A percentile compares a stretch with the other conserved stretches of the same genome.
These are phyloP conservation scores for Nomada ruficornis DNA, from an alignment of 2,888 invertebrate genomes.

Conservation along the genomic window DNA sequence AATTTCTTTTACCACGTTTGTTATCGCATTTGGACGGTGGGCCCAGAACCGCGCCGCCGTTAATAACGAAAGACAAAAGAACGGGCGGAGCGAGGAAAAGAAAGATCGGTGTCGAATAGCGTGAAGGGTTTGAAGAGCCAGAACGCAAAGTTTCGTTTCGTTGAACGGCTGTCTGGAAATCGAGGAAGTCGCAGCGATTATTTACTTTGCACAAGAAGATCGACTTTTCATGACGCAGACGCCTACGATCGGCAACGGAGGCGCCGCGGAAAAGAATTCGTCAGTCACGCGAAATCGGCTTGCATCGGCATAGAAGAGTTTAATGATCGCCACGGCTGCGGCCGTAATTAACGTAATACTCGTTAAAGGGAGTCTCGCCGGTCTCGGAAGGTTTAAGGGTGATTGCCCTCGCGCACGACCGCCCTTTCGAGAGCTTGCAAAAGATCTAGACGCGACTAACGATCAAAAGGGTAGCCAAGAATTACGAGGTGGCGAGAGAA, in stretches of 20 bases:
- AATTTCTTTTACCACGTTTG: too few species aligned
- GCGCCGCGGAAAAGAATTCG: constrained; percentile 23
- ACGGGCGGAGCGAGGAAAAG: too few species aligned
- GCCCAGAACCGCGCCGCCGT: too few species aligned
- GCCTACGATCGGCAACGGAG: constrained; percentile 3
- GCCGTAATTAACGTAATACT: constrained; percentile 70
- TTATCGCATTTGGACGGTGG: too few species aligned
- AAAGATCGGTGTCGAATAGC: too few species aligned
- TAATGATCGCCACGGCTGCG: constrained; percentile 68
- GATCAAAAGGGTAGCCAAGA: constrained; percentile 44
- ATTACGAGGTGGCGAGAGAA: constrained; percentile 27
- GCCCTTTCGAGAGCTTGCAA: constrained; percentile 36
- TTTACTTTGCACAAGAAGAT: too few species aligned
- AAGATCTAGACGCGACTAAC: constrained; percentile 55
- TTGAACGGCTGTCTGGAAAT: too few species aligned
- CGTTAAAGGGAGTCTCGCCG: constrained; percentile 57
- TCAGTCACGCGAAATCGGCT: constrained; percentile 49
- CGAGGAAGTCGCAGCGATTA: too few species aligned
- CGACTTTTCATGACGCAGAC: not conserved
- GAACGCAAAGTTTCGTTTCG: too few species aligned
- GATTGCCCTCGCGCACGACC: constrained; percentile 48
- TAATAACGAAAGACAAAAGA: too few species aligned
- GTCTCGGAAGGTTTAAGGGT: constrained; percentile 48
- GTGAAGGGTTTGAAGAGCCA: too few species aligned
- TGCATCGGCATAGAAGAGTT: constrained; percentile 75